These are phyloP conservation scores for Periophthalmus modestus DNA, from an alignment of 2,113 vertebrate genomes.

Conservation along the genomic window DNA sequence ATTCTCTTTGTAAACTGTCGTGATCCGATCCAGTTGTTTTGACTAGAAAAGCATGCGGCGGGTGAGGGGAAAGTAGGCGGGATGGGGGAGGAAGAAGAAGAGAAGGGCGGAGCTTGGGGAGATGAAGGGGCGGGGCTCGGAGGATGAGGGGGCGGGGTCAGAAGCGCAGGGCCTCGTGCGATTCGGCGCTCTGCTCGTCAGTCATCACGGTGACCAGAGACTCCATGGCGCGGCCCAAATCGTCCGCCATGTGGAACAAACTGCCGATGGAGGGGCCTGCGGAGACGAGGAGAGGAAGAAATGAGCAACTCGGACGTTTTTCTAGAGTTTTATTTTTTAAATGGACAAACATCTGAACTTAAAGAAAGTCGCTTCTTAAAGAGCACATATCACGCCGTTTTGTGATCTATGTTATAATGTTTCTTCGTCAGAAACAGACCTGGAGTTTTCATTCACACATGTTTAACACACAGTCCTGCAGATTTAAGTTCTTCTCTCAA, in stretches of 20 bases:
- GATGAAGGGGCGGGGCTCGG: slow-evolving; percentile 55
- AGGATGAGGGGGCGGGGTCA: slow-evolving; percentile 70
- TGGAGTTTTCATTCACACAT: no score
- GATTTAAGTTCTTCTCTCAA: no score
- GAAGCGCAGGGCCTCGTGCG: slow-evolving; percentile 74
- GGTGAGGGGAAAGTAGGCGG: not conserved
- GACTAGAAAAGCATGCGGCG: slow-evolving; percentile 91
- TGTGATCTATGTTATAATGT: no score
- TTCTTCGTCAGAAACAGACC: no score
- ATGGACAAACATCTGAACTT: not conserved
- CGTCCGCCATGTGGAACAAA: slow-evolving; percentile 95
- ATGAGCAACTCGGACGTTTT: not conserved
- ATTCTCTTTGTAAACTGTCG: slow-evolving; percentile 95
- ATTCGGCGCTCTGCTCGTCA: slow-evolving; percentile 87
- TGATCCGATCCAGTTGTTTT: slow-evolving; percentile 93
- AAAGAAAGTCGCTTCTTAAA: not conserved
- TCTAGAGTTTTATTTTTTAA: not conserved
- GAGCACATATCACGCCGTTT: no score
- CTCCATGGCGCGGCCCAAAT: slow-evolving; percentile 94
- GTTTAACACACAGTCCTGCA: no score
- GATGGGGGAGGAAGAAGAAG: slow-evolving; percentile 7
- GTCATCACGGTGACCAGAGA: slow-evolving; percentile 94
- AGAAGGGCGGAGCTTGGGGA: not conserved
- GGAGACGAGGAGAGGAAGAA: slow-evolving; percentile 16
- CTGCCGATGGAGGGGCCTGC: slow-evolving; percentile 90